These are phyloP conservation scores for Etheostoma perlongum DNA, from an alignment of 2,797 vertebrate genomes.

Conservation along the genomic window DNA sequence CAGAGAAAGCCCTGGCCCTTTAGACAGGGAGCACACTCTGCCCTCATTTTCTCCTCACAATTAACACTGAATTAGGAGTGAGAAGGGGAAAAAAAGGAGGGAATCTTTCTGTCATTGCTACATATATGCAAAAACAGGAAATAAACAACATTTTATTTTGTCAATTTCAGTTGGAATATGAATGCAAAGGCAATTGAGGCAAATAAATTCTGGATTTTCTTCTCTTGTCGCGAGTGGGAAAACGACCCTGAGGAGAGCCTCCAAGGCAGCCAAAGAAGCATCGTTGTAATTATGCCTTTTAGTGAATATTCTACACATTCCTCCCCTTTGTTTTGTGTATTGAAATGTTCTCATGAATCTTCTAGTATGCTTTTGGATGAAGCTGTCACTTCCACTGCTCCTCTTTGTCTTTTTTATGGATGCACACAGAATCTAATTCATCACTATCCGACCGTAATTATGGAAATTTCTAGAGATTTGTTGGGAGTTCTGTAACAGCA, in stretches of 20 bases:
- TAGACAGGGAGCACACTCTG: constrained; percentile 22
- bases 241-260: constrained; percentile 57
- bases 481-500: constrained; percentile 54
- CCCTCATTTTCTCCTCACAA: constrained; percentile 33
- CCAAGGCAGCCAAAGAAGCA: constrained; percentile 58
- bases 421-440: constrained; percentile 67
- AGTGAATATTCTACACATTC: constrained; percentile 62
- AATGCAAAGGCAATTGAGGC: constrained; percentile 35
- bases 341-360: constrained; percentile 73
- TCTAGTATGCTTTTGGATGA: constrained; percentile 65
- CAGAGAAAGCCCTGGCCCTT: constrained; percentile 30
- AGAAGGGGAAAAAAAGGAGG: constrained; percentile 13
- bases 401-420: constrained; percentile 65
- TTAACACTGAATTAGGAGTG: constrained; percentile 30
- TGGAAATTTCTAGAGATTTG: constrained; percentile 74
- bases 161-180: constrained; percentile 35
- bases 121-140: constrained; percentile 32
- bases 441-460: constrained; percentile 71
- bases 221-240: constrained; percentile 43
- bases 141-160: constrained; percentile 37
- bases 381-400: constrained; percentile 68
- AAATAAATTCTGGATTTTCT: constrained; percentile 51
- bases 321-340: constrained; percentile 61
- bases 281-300: constrained; percentile 60
- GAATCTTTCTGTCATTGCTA: constrained; percentile 20